Base-by-base conservation (phyloP, 1,140 invertebrate genomes). In the Saxidomus purpurata region DNA sequence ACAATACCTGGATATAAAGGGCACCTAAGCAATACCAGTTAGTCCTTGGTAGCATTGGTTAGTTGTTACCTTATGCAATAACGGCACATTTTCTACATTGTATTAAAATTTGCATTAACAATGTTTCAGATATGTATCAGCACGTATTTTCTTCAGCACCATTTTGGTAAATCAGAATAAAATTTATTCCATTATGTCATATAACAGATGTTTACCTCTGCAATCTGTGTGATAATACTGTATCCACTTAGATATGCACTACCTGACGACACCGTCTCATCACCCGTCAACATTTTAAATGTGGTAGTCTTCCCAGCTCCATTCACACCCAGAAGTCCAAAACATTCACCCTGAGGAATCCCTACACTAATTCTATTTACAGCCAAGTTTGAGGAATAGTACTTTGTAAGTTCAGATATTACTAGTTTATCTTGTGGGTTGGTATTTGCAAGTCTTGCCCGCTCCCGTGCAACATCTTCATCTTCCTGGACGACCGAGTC, bases 281-380 rank as follows among this genome's bases (percentile, higher is more conserved):
- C 96, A 38, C 98, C 98, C 0, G 98, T 99, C 90, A 97, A 89
- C 96, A 97, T 97, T 93, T 97, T 97, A 91, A 99, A 99, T 4
- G 98, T 98, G 9, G 98, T 98, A 4, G 98, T 98, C 96, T 99
- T 99, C 13, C 98, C 98, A 4, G 98, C 98, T 0, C 98, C 98
- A 93, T 97, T 97, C 0, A 97, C 96, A 15, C 98, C 98, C 38
- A 99, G 96, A 49, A 99, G 95, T 0, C 98, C 98, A 95, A 99
- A 99, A 94, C 98, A 99, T 96, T 99, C 97, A 11, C 96, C 96
- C 38, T 94, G 90, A 15, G 96, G 96, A 28, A 95, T 93, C 8
- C 93, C 94, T 11, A 94, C 81, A 81, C 87, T 90, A 38, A 94
- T 88, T 38, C 90, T 97, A 97, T 95, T 98, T 96, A 93, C 97